Base-by-base conservation (phyloP, 2,888 invertebrate species). In the Orthonychiurus folsomi region DNA sequence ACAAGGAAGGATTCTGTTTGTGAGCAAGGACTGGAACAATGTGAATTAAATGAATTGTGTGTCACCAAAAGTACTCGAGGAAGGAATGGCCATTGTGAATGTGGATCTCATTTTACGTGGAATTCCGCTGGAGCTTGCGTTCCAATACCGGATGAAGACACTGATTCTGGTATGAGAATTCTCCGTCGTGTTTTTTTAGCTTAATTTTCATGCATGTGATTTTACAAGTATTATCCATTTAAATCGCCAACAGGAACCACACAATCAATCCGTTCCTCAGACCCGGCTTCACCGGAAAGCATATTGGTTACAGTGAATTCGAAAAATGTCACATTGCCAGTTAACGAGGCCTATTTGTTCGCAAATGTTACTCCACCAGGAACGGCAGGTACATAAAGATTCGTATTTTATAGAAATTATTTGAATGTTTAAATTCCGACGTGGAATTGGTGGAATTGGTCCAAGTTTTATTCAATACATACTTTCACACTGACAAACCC, bases 331-430 rank as follows among this genome's bases (percentile, higher is more conserved):
- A 81, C 83, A 67, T 78, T 93, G 62, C 94, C 94, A 0, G 86
- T 87, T 68, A 89, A 89, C 77, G 87, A 89, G 78, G 89, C 88
- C 1, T 88, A 86, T 1, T 78, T 94, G 61, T 86, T 87, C 12
- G 93, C 90, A 0, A 88, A 85, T 75, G 89, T 89, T 1, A 83
- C 87, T 21, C 89, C 90, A 5, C 85, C 85, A 68, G 87, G 88
- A 74, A 82, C 84, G 66, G 80, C 83, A 1, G 85, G 85, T 74
- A 73, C 63, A 47, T 59, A 21, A 20, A 55, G 23, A 54, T 28
- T 18, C n/a, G 62, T 20, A 47, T 12, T 20, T 27, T 48, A 28
- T 47, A 20, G 15, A 20, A n/a, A 50, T 55, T 52, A 3, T 9
- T 12, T 52, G 9, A 59, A 25, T 63, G 50, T n/a, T n/a, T n/a